Base-by-base conservation (phyloP, 1,140 invertebrate species). In the Ceratina japonica region DNA sequence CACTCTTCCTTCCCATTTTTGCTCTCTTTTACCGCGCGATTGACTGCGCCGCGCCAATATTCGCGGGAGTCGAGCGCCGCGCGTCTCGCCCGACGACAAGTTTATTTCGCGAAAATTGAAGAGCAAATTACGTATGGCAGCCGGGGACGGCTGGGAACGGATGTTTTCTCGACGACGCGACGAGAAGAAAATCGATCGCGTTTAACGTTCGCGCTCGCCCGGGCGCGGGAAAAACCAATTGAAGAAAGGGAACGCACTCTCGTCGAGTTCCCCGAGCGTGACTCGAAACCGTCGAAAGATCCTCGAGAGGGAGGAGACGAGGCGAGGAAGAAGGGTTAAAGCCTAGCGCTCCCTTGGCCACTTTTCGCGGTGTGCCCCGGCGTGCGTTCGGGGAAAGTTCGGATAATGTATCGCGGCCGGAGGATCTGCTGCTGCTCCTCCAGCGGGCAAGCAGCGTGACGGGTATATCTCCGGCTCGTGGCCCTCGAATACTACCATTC, bases 381-480 rank as follows among this genome's bases (percentile, higher is more conserved):
- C 18, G n/a, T 31, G 62, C 37, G 51, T 79, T 79, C 71, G 62
- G 15, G 20, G 63, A 65, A 65, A 73, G n/a, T n/a, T n/a, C n/a
- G n/a, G 16, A 58, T 65, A 59, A 65, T 49, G 24, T 66, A 79
- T 61, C 62, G 62, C 70, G 51, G 44, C 12, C 7, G 49, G 59
- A 3, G 27, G n/a, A n/a, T n/a, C n/a, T n/a, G n/a, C n/a, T n/a
- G n/a, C n/a, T n/a, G n/a, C 54, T 78, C 66, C 75, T 81, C 52
- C n/a, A 59, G 44, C 37, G 64, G 7, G 66, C 62, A 81, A 81
- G 68, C 75, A 56, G 75, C 68, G 75, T 72, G 62, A 81, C 68
- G 75, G 73, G 69, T 78, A 52, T 75, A 52, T 75, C 5, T 81
- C 16, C 37, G 63, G 18, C 54, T 52, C 68, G 65, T 44, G 10